Conservation (phyloP, 2,113 vertebrate species). For the Cyanoderma ruficeps region DNA sequence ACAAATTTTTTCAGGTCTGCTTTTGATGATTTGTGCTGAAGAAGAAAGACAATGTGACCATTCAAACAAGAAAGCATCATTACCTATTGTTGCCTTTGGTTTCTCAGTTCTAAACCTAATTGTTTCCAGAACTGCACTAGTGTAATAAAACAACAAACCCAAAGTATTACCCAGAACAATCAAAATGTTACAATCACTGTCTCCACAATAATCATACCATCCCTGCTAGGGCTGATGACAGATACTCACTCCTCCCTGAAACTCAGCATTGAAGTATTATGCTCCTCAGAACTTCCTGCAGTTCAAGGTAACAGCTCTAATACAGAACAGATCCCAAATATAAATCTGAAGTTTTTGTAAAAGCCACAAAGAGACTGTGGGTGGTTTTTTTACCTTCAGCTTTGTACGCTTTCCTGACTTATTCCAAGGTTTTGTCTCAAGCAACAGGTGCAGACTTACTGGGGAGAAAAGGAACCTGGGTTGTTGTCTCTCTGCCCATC, state of each 20-base stretch:
- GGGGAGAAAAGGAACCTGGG: neutral
- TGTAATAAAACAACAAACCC: constrained; percentile 19
- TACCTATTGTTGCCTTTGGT: constrained; percentile 64
- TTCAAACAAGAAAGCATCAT: neutral
- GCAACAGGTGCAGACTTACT: neutral
- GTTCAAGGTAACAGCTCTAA: neutral
- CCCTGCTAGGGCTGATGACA: neutral
- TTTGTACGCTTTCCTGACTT: neutral
- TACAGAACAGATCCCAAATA: neutral
- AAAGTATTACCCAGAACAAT: neutral
- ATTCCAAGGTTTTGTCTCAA: neutral
- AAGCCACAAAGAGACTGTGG: neutral
- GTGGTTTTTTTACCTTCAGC: neutral
- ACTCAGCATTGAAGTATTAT: neutral
- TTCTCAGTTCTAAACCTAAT: constrained; percentile 52
- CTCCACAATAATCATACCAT: neutral
- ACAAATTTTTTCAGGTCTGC: neutral
- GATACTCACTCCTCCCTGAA: neutral
- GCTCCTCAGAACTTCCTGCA: neutral
- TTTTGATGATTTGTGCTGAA: neutral
- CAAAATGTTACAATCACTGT: neutral
- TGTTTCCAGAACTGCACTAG: constrained; percentile 52
- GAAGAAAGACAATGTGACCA: neutral
- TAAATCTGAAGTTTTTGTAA: neutral
- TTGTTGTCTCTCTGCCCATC: neutral